These are phyloP conservation scores for Ammospiza nelsoni DNA, from an alignment of 2,113 vertebrate species.

Conservation along the genomic window DNA sequence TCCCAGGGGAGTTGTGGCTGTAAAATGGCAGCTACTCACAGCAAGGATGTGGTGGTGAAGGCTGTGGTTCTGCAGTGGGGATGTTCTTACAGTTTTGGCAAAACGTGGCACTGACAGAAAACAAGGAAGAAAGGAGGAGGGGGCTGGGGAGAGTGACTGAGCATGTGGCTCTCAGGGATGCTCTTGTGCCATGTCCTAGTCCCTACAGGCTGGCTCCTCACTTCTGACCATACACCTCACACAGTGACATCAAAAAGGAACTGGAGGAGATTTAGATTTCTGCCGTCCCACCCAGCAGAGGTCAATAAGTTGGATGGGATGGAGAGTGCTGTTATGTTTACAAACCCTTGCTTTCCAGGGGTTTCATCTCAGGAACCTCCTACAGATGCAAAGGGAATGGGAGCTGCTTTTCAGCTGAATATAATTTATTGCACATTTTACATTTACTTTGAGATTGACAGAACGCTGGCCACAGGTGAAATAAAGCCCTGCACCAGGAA, in stretches of 20 bases:
- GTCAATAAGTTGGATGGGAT: not conserved
- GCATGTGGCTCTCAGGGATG: not conserved
- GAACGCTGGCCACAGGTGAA: not conserved
- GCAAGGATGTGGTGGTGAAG: not conserved
- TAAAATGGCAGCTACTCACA: not conserved
- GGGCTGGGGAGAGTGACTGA: not conserved
- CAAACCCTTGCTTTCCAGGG: not conserved
- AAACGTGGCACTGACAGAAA: not conserved
- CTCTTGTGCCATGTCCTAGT: not conserved
- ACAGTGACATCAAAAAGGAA: not conserved
- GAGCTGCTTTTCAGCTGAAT: not conserved
- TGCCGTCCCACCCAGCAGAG: not conserved
- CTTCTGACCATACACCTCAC: not conserved
- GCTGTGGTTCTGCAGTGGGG: not conserved
- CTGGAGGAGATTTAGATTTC: not conserved
- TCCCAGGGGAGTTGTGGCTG: not conserved
- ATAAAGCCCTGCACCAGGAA: not conserved
- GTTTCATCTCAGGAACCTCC: not conserved
- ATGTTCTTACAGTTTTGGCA: not conserved
- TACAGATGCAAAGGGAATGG: not conserved
- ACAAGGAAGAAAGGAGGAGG: not conserved
- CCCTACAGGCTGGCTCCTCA: not conserved
- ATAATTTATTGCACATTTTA: conserved; percentile 29
- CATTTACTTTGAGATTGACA: not conserved
- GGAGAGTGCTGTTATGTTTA: not conserved